Percentiles rank a stretch among this genome's conserved stretches.
Evolutionary conservation across 2,888 invertebrate genomes (phyloP).

Genomic region (Therioaphis trifolii): DNA sequence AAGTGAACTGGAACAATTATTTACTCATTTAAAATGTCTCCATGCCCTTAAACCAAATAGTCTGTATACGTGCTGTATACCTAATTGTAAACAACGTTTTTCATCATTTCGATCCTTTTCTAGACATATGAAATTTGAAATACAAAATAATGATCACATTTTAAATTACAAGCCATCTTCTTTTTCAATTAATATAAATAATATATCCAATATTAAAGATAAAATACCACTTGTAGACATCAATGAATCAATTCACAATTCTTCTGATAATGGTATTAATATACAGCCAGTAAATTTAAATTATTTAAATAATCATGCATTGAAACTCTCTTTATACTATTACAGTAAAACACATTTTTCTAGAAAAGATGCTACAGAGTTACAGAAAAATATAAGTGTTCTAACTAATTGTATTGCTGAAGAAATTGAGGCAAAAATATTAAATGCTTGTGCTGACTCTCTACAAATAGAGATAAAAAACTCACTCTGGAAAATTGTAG

Average conservation of each 20-base stretch:
- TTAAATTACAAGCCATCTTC: neutral
- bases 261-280: neutral
- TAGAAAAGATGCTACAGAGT: neutral
- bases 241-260: neutral
- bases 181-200: neutral
- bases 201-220: neutral
- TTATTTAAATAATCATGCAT: neutral
- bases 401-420: neutral
- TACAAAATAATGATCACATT: neutral
- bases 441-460: neutral
- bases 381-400: neutral
- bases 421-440: constrained; percentile 10
- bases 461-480: constrained; percentile 20
- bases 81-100: neutral
- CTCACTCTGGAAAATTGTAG: neutral
- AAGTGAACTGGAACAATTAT: neutral
- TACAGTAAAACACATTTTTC: constrained; percentile 15
- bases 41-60: neutral
- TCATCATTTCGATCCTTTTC: constrained; percentile 5
- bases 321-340: neutral
- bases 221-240: too few relatives aligned
- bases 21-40: neutral
- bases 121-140: neutral
- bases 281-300: constrained; percentile 1
- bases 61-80: neutral